These are phyloP conservation scores for Sisyra nigra DNA, from an alignment of 2,888 invertebrate species.

Conservation along the genomic window DNA sequence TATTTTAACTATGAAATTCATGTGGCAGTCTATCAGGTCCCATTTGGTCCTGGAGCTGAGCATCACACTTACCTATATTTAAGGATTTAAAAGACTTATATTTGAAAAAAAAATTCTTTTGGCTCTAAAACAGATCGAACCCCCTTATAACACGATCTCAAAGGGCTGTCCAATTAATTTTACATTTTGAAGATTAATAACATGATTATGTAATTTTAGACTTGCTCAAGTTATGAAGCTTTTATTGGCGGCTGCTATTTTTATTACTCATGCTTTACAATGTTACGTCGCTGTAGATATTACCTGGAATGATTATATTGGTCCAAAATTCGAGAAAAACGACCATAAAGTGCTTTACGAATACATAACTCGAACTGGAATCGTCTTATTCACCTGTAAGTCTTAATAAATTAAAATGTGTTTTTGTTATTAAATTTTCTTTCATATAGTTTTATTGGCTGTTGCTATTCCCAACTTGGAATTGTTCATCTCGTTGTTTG, in stretches of 20 bases:
- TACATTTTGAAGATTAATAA: no score
- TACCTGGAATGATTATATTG: constrained; percentile 68
- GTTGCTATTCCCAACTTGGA: constrained; percentile 73
- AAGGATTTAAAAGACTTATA: no score
- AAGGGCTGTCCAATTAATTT: no score
- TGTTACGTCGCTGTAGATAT: constrained; percentile 94
- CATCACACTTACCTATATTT: no score
- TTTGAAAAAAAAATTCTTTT: no score
- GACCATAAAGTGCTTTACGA: constrained; percentile 50
- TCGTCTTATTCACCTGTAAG: constrained; percentile 79
- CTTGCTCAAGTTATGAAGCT: constrained; percentile 56
- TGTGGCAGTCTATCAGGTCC: no score
- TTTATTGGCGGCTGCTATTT: constrained; percentile 65
- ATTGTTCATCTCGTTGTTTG: constrained; percentile 64
- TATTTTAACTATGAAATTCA: no score
- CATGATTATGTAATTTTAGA: constrained; percentile 26
- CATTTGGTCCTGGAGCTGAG: no score
- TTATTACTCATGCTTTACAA: constrained; percentile 82
- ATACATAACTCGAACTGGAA: constrained; percentile 54
- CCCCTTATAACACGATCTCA: no score
- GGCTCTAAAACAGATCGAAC: no score
- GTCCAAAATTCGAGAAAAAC: constrained; percentile 39
- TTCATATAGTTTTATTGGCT: constrained; percentile 59
- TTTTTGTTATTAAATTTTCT: constrained; percentile 9
- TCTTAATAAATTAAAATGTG: constrained; percentile 17